Evolutionary conservation across 2,113 vertebrate species (phyloP), one percentile per base, ranked within the genome.

Genomic region (Crotophaga sulcirostris): DNA sequence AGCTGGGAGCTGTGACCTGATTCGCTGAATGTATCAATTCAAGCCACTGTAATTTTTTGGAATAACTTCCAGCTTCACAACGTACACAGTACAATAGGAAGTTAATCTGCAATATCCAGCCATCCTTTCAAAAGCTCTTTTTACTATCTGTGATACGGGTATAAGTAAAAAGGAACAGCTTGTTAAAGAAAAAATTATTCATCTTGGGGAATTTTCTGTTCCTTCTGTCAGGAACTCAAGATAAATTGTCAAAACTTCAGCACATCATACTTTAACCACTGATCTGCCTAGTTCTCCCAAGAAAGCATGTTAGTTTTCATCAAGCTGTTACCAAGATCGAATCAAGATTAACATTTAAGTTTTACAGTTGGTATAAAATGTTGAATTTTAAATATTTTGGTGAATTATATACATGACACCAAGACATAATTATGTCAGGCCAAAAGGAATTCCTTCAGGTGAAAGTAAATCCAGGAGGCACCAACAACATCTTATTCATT

Each of bases 1-100:
- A 93, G 38, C 54, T 80, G 70, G 84, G 78, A 96, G 45, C 55
- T 97, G 93, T 94, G 84, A 79, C 47, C 80, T 80, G 84, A 84
- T 96, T 96, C 93, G 58, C 75, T 93, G 67, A 84, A 94, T 91
- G 52, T 42, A 21, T 90, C 55, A 26, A 24, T 64, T 89, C 62
- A 73, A 66, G 31, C 67, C 56, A 74, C 68, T 80, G 59, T 52
- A 68, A 80, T 36, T 67, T 91, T 67, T 87, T 86, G 52, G 44
- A 95, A 82, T 38, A 66, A 29, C 10, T 93, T 92, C 83, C 85
- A 92, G 7, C 18, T 87, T 88, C 45, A 56, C 73, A 55, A n/a
- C 20, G 67, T 36, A 33, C 10, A 52, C 29, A 34, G n/a, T 36
- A 25, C 25, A 42, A 69, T 10, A 28, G 16, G 20, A 85, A 89